Base-by-base conservation (phyloP, 1,140 invertebrate species). In the Capitella teleta region DNA sequence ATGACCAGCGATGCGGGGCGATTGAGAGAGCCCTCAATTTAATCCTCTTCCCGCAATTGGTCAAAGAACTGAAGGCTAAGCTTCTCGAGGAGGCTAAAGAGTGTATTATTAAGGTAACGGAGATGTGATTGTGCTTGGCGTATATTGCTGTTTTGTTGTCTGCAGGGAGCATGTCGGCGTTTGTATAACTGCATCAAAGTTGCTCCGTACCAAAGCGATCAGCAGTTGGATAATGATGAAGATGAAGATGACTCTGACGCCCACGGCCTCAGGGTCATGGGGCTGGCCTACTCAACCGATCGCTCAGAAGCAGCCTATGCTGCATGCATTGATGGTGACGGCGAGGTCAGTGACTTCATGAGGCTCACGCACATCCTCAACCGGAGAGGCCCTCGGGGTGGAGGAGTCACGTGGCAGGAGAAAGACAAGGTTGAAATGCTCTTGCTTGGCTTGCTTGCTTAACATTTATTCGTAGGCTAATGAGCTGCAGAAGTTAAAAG, bases 131-230 rank as follows among this genome's bases (percentile, higher is more conserved):
- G n/a, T 43, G 41, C 32, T 34, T 34, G 32, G 1, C 16, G 32
- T 16, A 34, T 10, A 16, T 12, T 12, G 32, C 32, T 34, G 32
- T 34, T 12, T 34, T 10, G 32, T 16, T 34, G 32, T 1, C 32
- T 34, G 32, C 10, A 12, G 14, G 12, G 40, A 14, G 10, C 21
- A 67, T 81, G 82, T 55, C 75, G 84, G 12, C 88, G 87, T 63
- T 75, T 96, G 43, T 87, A 88, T 61, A 87, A 91, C 62, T 94
- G 87, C 86, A 73, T 96, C 3, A 90, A 94, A 71, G 78, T 89
- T 28, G 86, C 88, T 0, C 92, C 92, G 0, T 95, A 87, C 59
- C 79, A 78, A 47, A 79, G 80, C 0, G 80, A 84, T 47, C 81
- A 85, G 54, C 81, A 82, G 0, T 61, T 76, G 3, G 74, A 78